These are phyloP conservation scores for Ginglymostoma cirratum DNA, from an alignment of 2,113 vertebrate species.

Conservation along the genomic window DNA sequence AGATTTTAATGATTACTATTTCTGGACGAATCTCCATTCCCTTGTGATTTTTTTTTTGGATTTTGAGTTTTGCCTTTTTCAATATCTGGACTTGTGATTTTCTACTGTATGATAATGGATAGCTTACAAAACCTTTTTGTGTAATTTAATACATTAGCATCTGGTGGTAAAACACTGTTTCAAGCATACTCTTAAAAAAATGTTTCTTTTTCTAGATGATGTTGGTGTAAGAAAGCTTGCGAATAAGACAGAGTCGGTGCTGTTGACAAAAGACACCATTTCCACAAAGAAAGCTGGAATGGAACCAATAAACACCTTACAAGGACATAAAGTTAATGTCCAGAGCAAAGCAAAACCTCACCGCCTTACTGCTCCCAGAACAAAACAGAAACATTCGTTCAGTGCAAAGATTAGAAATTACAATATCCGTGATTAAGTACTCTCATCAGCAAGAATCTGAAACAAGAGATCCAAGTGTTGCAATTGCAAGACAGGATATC, in stretches of 20 bases:
- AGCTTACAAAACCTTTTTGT: not conserved
- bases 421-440: slow-evolving; percentile 71
- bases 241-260: not conserved
- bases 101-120: not conserved
- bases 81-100: not conserved
- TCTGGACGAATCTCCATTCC: not conserved
- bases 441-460: not conserved
- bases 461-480: not conserved
- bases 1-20: not conserved
- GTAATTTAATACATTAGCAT: not conserved
- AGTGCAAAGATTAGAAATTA: slow-evolving; percentile 72
- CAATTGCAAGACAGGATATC: not conserved
- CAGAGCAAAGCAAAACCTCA: slow-evolving; percentile 50
- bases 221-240: not conserved
- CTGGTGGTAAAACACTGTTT: not conserved
- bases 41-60: not conserved
- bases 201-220: not conserved
- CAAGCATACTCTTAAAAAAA: not conserved
- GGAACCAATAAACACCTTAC: slow-evolving; percentile 44
- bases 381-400: slow-evolving; percentile 45
- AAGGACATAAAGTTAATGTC: slow-evolving; percentile 51
- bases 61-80: not conserved
- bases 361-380: slow-evolving; percentile 40
- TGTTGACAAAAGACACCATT: too few relatives aligned
- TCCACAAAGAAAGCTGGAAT: not conserved